Conservation (phyloP, 2,888 invertebrate genomes). For the Gerris lacustris region DNA sequence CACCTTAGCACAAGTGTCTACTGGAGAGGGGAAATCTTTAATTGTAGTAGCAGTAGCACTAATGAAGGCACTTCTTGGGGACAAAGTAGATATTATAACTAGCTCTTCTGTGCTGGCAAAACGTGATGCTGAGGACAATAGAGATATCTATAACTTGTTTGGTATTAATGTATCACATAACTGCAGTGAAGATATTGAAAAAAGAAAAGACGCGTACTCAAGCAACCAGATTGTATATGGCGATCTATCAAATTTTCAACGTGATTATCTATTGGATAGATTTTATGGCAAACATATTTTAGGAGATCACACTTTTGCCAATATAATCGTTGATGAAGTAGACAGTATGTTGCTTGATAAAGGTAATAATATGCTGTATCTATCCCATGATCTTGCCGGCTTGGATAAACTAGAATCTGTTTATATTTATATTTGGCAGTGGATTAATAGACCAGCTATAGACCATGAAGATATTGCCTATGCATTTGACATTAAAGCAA, state of each 20-base stretch:
- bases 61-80: no score
- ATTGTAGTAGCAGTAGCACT: no score
- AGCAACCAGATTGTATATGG: constrained; percentile 34
- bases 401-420: constrained; percentile 35
- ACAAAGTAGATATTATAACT: no score
- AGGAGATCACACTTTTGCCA: constrained; percentile 31
- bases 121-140: constrained; percentile 29
- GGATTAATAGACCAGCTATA: neutral
- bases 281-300: constrained; percentile 34
- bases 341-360: constrained; percentile 39
- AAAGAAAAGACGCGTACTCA: constrained; percentile 30
- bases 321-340: constrained; percentile 38
- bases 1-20: no score
- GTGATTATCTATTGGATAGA: constrained; percentile 33
- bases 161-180: constrained; percentile 33
- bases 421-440: constrained; percentile 34
- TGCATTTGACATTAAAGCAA: neutral
- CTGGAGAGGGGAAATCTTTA: no score
- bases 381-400: constrained; percentile 35
- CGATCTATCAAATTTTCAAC: constrained; percentile 34
- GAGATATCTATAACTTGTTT: constrained; percentile 31
- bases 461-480: neutral
- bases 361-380: constrained; percentile 36
- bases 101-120: no score
- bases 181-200: constrained; percentile 25